phyloP scores from a whole-genome alignment of 2,113 vertebrate species.

The Paralichthys olivaceus region DNA sequence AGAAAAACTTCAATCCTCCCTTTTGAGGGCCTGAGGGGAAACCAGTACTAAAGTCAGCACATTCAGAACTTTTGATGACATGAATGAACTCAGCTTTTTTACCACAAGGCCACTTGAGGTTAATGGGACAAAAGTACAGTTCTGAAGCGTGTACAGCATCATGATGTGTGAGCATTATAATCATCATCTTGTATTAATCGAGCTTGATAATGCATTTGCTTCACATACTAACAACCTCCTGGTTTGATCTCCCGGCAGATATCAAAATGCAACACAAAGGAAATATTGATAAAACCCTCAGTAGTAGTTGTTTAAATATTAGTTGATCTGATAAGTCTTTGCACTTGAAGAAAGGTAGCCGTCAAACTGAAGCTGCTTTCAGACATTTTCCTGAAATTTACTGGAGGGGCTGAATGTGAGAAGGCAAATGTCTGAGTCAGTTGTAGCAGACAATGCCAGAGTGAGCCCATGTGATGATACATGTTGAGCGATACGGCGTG shows the following conservation, averaged over 20 bases:
- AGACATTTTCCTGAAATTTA: neutral
- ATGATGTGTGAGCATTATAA: neutral
- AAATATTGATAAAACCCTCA: neutral
- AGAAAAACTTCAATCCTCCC: constrained; percentile 2
- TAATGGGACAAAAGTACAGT: constrained; percentile 44
- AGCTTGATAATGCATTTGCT: neutral
- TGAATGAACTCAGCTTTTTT: constrained; percentile 3
- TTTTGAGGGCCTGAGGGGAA: neutral
- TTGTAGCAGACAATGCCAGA: neutral
- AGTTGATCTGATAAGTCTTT: neutral
- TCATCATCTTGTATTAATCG: neutral
- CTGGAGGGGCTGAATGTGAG: too few relatives aligned
- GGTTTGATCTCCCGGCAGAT: neutral
- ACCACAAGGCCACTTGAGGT: constrained; percentile 65
- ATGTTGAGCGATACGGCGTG: neutral
- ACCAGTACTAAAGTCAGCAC: neutral
- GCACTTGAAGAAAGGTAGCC: neutral
- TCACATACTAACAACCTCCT: constrained; percentile 1
- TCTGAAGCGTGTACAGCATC: neutral
- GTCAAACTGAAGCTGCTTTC: neutral
- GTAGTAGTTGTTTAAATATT: neutral
- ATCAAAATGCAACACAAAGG: constrained; percentile 9
- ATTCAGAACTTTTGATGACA: neutral
- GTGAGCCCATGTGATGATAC: neutral
- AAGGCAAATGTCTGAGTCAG: too few relatives aligned